Base-by-base conservation (phyloP, 2,888 invertebrate species). In the Graphium colonna region DNA sequence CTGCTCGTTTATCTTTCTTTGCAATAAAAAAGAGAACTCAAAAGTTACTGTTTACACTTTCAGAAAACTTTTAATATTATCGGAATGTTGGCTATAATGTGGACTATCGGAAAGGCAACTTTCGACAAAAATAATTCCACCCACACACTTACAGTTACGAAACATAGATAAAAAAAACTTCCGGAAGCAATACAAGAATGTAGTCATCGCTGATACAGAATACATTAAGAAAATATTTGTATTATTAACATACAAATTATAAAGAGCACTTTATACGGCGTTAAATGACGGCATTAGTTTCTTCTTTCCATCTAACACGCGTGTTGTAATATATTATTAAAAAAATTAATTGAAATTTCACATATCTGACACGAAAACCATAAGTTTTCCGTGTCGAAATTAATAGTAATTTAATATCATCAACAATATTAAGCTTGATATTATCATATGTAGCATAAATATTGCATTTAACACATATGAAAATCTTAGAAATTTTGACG, bases 241-340 rank as follows among this genome's bases (percentile, higher is more conserved):
- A 12, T 36, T 36, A 36, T 36, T 36, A 36, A 36, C 36, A 36
- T 36, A 36, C 36, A 36, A 36, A 36, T 36, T 36, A 36, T 36
- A 36, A 36, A 36, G 36, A 12, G 36, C 36, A 36, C 36, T 36
- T 13, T 36, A n/a, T 7, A 7, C 36, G 36, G 12, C n/a, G 12
- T 3, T 31, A 31, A 31, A 31, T 9, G 31, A 10, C 3, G 31
- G 36, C 36, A 36, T 36, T 12, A 36, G 36, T 12, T 36, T 12
- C 12, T 12, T 36, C 21, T 21, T 21, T 21, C 21, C 5, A 21
- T 21, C 21, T 21, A 21, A 21, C 21, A 21, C 21, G 21, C 21
- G 21, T n/a, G n/a, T n/a, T n/a, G n/a, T n/a, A n/a, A n/a, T n/a
- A n/a, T n/a, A n/a, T n/a, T n/a, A n/a, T n/a, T n/a, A n/a, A n/a